A percentile compares a stretch with the other conserved stretches of the same genome.
Evolutionary conservation across 2,888 invertebrate species (phyloP).

Genomic region (Pemphredon lugubris): DNA sequence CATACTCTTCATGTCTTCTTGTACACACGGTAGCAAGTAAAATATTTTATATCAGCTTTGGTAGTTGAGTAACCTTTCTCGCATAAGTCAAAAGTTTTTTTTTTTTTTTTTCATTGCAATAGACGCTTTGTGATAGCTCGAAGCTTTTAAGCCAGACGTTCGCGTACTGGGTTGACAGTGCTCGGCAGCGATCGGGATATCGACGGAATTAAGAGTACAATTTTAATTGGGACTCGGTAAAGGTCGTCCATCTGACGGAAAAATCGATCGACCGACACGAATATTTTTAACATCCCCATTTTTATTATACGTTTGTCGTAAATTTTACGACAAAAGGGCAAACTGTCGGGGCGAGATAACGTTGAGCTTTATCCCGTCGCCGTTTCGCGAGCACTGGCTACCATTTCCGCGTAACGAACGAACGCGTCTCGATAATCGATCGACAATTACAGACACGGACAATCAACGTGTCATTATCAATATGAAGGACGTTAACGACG

Average conservation of each 20-base stretch:
- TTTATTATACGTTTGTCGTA: too few species aligned
- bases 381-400: conserved; percentile 32
- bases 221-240: too few species aligned
- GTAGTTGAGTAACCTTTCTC: neutral
- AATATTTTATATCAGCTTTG: neutral
- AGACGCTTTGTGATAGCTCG: too few species aligned
- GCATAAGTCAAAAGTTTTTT: too few species aligned
- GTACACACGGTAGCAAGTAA: neutral
- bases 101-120: too few species aligned
- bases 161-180: too few species aligned
- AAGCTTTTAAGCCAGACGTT: too few species aligned
- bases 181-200: too few species aligned
- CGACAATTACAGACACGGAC: conserved; percentile 90
- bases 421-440: conserved; percentile 51
- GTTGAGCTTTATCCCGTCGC: conserved; percentile 23
- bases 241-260: too few species aligned
- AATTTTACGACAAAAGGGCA: neutral
- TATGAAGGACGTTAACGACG: conserved; percentile 98
- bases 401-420: conserved; percentile 12
- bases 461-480: conserved; percentile 97
- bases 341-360: conserved; percentile 11
- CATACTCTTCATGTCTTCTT: conserved; percentile 4
- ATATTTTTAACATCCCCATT: too few species aligned
- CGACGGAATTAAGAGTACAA: too few species aligned
- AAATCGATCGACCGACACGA: too few species aligned